phyloP scores from a whole-genome alignment of 2,888 invertebrate genomes.

The Eupithecia inturbata region DNA sequence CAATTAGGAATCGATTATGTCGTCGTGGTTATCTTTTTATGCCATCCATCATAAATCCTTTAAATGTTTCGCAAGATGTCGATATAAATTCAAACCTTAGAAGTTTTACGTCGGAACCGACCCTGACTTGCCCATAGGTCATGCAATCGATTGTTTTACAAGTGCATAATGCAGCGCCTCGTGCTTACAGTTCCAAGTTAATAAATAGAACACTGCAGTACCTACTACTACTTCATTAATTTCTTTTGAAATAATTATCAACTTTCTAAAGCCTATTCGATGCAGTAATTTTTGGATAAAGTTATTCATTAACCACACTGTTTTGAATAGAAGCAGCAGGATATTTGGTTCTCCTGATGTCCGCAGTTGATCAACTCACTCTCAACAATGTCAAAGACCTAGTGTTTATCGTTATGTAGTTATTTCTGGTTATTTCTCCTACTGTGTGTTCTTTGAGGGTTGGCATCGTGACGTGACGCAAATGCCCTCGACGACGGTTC shows the following conservation, averaged over 20 bases:
- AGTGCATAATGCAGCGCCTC: constrained; percentile 57
- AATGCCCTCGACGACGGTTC: constrained; percentile 53
- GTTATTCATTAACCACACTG: background rate
- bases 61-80: constrained; percentile 30
- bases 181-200: constrained; percentile 32
- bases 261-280: background rate
- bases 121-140: constrained; percentile 53
- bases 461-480: constrained; percentile 49
- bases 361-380: background rate
- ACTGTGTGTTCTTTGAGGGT: constrained; percentile 22
- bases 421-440: constrained; percentile 10
- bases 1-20: constrained; percentile 38
- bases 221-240: constrained; percentile 7
- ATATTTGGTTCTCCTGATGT: background rate
- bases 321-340: background rate
- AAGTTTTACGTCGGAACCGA: constrained; percentile 39
- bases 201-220: constrained; percentile 18
- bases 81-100: constrained; percentile 38
- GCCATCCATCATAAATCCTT: constrained; percentile 37
- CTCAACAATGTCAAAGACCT: background rate
- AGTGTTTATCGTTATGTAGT: background rate
- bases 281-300: background rate
- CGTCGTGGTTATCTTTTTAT: constrained; percentile 31
- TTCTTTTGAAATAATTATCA: background rate
- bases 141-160: constrained; percentile 54